Evolutionary conservation across 37 sponge, comb jelly and placozoan species (phyloP).

Genomic region (Diacarnus erythraeanus): DNA sequence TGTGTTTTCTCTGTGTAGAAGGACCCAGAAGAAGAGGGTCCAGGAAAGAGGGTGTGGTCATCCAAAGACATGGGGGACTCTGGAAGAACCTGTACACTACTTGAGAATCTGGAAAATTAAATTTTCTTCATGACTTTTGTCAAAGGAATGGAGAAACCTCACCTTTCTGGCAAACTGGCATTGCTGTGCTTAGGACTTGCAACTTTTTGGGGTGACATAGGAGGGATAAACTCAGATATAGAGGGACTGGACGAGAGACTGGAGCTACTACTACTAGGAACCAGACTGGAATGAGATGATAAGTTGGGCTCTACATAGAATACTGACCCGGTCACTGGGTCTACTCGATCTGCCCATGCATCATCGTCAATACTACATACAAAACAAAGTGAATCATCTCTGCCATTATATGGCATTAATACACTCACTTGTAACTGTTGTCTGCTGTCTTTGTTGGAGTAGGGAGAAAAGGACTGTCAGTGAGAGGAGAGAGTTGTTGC

Average conservation of each 20-base stretch:
- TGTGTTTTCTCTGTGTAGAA: background rate
- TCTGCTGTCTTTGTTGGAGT: background rate
- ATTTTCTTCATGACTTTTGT: background rate
- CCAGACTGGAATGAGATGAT: background rate
- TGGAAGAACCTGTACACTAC: background rate
- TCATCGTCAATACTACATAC: conserved; percentile 52
- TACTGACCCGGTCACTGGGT: conserved; percentile 54
- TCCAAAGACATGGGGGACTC: background rate
- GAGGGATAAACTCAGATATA: conserved; percentile 2
- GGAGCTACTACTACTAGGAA: conserved; percentile 23
- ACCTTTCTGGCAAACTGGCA: conserved; percentile 3
- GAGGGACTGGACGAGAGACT: conserved; percentile 28
- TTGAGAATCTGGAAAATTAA: background rate
- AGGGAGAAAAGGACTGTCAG: background rate
- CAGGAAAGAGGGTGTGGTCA: background rate
- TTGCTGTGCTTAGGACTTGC: background rate
- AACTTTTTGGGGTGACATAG: background rate
- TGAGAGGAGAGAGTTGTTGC: conserved; percentile 1
- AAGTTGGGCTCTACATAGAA: conserved; percentile 47
- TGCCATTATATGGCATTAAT: background rate
- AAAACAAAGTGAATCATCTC: background rate
- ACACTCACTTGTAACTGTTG: conserved; percentile 3
- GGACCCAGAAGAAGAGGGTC: background rate
- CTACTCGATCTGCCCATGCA: conserved; percentile 51
- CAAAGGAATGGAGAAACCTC: background rate